Evolutionary conservation across 2,888 invertebrate genomes (phyloP), one percentile per base, ranked within the genome.

Genomic region (Gasteruption jaculator): DNA sequence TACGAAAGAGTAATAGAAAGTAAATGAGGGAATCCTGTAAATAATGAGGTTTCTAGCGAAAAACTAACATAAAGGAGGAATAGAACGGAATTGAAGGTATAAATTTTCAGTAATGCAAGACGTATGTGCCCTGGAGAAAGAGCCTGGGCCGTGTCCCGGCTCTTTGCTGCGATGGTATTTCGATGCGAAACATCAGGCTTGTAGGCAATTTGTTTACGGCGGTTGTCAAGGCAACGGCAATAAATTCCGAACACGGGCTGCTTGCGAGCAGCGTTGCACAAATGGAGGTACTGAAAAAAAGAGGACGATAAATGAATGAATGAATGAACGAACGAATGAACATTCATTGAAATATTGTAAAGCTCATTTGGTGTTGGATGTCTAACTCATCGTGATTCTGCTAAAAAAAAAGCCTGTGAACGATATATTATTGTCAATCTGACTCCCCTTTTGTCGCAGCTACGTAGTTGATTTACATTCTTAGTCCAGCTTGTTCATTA

Each of bases 161-260:
- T 68, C 70, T 50, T 71, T 72, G 52, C 67, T 73, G 46, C 65
- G 70, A 41, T 79, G 73, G 72, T 71, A 72, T 68, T 77, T 72
- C 60, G 74, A 77, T 60, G 50, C 58, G 14, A 56, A 55, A 27
- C 63, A 63, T 45, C 61, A 67, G 42, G 62, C 61, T 48, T 77
- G 77, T 65, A 63, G 63, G 48, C 67, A 71, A 56, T 78, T 77
- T 65, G 65, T 71, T 60, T 77, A 74, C 54, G 74, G 76, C 42
- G 74, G 73, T 63, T 74, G 74, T 58, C 68, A 67, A 53, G 74
- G 74, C 53, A 75, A 74, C 54, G 63, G 55, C 43, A 75, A 75
- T 65, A 69, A 66, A 56, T 73, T 72, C 61, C 66, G 62, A 51
- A 63, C 61, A 25, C 60, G 60, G 42, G 60, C 61, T 52, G 66